Conservation (phyloP, 2,888 invertebrate species). For the Limnephilus auricula region DNA sequence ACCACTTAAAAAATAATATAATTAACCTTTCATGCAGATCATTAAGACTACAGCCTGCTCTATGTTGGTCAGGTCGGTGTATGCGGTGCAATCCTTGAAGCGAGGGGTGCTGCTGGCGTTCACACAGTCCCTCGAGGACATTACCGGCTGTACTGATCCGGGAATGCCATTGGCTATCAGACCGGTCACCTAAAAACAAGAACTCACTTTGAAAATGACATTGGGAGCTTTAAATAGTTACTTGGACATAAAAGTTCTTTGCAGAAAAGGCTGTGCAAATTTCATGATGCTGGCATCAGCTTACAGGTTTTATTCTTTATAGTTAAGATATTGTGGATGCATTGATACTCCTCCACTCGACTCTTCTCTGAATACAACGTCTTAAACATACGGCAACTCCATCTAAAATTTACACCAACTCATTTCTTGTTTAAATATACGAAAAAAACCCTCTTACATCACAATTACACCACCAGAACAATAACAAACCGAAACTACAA, state of each 20-base stretch:
- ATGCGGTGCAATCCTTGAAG: conserved; percentile 49
- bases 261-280: background rate
- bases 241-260: too few relatives aligned
- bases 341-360: too few relatives aligned
- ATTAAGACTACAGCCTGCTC: conserved; percentile 64
- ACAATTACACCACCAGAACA: too few relatives aligned
- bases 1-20: background rate
- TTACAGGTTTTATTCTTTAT: background rate
- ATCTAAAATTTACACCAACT: too few relatives aligned
- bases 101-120: conserved; percentile 72
- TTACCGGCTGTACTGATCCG: conserved; percentile 70
- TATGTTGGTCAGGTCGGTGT: conserved; percentile 43
- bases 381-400: too few relatives aligned
- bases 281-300: background rate
- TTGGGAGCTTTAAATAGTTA: too few relatives aligned
- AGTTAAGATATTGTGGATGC: background rate
- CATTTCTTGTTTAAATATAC: too few relatives aligned
- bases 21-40: conserved; percentile 65
- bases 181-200: conserved; percentile 70
- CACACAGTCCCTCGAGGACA: conserved; percentile 68
- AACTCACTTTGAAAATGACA: conserved; percentile 65
- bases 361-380: too few relatives aligned
- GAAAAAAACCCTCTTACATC: too few relatives aligned
- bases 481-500: too few relatives aligned
- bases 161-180: conserved; percentile 68